Percentiles rank a stretch among this genome's conserved stretches.
These are phyloP conservation scores for Oreonectes daqikongensis DNA, from an alignment of 2,797 vertebrate genomes.

Conservation along the genomic window DNA sequence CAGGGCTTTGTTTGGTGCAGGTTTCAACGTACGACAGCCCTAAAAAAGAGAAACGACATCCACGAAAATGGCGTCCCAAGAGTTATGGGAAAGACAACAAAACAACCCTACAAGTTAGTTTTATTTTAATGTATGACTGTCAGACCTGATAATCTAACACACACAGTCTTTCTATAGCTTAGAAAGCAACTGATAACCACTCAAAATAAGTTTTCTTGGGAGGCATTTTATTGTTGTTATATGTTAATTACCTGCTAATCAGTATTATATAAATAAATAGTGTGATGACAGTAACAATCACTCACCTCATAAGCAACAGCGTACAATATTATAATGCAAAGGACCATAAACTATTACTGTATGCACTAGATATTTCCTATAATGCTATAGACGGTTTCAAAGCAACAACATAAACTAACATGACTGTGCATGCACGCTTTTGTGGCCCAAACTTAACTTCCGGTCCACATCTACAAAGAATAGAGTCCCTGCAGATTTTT, in stretches of 20 bases:
- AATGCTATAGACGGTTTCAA: no score
- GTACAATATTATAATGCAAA: neutral
- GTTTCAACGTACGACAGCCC: conserved; percentile 89
- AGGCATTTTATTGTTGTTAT: conserved; percentile 13
- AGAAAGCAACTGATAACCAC: neutral
- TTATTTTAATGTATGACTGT: neutral
- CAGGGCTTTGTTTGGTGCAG: conserved; percentile 66
- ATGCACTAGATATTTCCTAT: neutral
- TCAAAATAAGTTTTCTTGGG: neutral
- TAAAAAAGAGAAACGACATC: conserved; percentile 92
- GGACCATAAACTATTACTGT: conserved; percentile 4
- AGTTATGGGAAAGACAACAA: conserved; percentile 92
- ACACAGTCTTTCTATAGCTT: neutral
- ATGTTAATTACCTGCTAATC: neutral
- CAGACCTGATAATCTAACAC: neutral
- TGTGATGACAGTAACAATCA: conserved; percentile 4
- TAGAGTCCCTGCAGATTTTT: no score
- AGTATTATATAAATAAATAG: neutral
- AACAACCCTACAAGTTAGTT: conserved; percentile 88
- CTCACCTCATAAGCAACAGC: neutral
- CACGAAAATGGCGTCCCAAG: conserved; percentile 89
- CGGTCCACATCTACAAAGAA: no score
- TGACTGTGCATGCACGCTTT: no score
- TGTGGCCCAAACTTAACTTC: no score
- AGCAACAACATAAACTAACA: no score